Percentiles rank a stretch among this genome's conserved stretches.
phyloP scores from a whole-genome alignment of 2,797 vertebrate species.

The Cyprinodon diabolis region DNA sequence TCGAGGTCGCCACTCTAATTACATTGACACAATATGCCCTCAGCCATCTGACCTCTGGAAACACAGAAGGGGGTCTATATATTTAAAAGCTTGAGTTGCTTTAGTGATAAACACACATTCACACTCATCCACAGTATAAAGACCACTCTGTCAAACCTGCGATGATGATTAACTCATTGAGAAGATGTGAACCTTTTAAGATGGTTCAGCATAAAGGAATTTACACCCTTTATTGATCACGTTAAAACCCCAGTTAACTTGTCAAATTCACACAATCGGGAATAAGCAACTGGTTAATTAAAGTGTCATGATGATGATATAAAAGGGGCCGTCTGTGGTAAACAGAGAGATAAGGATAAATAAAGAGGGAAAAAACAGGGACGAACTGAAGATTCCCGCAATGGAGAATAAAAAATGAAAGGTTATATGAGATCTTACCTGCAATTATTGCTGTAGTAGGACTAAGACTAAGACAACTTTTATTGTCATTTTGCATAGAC shows the following conservation, averaged over 20 bases:
- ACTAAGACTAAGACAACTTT: no score
- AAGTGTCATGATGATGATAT: not conserved
- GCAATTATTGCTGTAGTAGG: no score
- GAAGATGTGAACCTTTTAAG: not conserved
- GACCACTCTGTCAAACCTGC: not conserved
- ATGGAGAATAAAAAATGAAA: no score
- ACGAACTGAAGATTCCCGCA: no score
- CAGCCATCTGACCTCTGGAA: conserved; percentile 19
- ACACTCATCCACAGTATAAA: conserved; percentile 18
- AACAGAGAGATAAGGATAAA: no score
- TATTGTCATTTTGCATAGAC: no score
- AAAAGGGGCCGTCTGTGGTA: not conserved
- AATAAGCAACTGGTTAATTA: not conserved
- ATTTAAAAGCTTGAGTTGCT: conserved; percentile 1
- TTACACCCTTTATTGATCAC: not conserved
- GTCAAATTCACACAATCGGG: not conserved
- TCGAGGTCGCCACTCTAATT: conserved; percentile 31
- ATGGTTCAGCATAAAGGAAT: not conserved
- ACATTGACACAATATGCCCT: conserved; percentile 20
- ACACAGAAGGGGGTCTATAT: conserved; percentile 30
- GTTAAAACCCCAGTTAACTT: not conserved
- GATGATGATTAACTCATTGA: not conserved
- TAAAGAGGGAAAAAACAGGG: no score
- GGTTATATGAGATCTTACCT: no score
- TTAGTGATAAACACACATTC: conserved; percentile 6